Base-by-base conservation (phyloP, 2,113 vertebrate species). In the Cynoglossus semilaevis region DNA sequence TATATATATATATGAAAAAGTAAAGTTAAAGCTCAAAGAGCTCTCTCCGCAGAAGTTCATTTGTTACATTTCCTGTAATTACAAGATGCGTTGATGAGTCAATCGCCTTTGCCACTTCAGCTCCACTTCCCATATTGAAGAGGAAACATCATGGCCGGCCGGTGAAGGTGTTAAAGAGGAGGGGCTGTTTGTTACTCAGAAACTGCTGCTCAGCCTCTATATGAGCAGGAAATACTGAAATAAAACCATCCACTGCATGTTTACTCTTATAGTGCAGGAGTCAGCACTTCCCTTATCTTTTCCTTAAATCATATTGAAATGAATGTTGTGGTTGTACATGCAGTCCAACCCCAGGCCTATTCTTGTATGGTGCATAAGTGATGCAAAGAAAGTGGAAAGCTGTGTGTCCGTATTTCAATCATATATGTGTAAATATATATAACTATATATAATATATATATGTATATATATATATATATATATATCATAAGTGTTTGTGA, bases 71-170 rank as follows among this genome's bases (percentile, higher is more conserved):
- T 87, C 69, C 71, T 86, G 82, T 72, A 85, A 78, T 75, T 34
- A 59, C 41, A 45, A 64, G 77, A 83, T 42, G 37, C 41, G 69
- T 29, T 69, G 74, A 80, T 79, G 72, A 87, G 79, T 86, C 74
- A 83, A 66, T 77, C 50, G 38, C 17, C 48, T 29, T 73, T 63
- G 57, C 60, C 49, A 59, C 72, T 81, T 76, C 56, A 56, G 66
- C 81, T 63, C 40, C 41, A 75, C 81, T 84, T 81, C 77, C 63
- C 67, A 80, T 85, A 52, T 82, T 63, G 79, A 84, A 89, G 69
- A 72, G 78, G 76, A 86, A 86, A 77, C 73, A 60, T 76, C 41
- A 58, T 72, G 77, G 79, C 79, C 36, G 36, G 59, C 78, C 46
- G 74, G 81, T 76, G 54, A 60, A 64, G 77, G 81, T 87, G 82